Evolutionary conservation across 1,140 invertebrate species (phyloP), one percentile per base, ranked within the genome.

Genomic region (Bombus pyrosoma): DNA sequence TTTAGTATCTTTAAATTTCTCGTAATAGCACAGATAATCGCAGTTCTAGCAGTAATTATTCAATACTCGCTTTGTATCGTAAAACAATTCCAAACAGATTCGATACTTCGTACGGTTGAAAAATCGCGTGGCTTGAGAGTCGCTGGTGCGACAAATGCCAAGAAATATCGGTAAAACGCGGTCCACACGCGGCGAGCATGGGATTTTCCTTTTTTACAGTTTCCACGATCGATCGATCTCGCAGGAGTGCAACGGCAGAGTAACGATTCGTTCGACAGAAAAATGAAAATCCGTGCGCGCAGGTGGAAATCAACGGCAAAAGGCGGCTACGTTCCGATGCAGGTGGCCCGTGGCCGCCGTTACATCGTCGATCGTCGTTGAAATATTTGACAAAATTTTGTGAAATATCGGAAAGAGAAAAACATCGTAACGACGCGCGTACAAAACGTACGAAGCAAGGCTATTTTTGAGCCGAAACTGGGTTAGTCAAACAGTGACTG

Each of bases 391-490:
- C 25, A 47, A 80, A 85, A 85, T 80, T 85, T 41, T 10, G 57
- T 64, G 83, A 85, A 85, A 80, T 80, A 80, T 85, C 28, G 77
- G 47, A 72, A 74, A 37, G 79, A 57, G 34, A 41, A 82, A 75
- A 25, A 32, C 28, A 59, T 13, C n/a, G 64, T 39, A 69, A 18
- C 15, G 59, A 47, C 68, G 64, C 66, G 47, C 32, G 53, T 39
- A 73, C 18, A 77, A 87, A 77, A 37, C 34, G 43, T 43, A 43
- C 28, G 71, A 66, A 75, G 79, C 10, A 81, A 13, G 32, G 64
- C 77, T 91, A 91, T 91, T 91, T 90, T 89, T 80, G 81, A 91
- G 82, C 87, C 74, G 68, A 86, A 91, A 91, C 80, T 91, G 87
- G 90, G 88, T 91, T 91, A 90, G 53, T 72, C 83, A 90, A 91